Evolutionary conservation across 2,797 vertebrate genomes (phyloP), one percentile per base, ranked within the genome.

Genomic region (Eospalax fontanierii): DNA sequence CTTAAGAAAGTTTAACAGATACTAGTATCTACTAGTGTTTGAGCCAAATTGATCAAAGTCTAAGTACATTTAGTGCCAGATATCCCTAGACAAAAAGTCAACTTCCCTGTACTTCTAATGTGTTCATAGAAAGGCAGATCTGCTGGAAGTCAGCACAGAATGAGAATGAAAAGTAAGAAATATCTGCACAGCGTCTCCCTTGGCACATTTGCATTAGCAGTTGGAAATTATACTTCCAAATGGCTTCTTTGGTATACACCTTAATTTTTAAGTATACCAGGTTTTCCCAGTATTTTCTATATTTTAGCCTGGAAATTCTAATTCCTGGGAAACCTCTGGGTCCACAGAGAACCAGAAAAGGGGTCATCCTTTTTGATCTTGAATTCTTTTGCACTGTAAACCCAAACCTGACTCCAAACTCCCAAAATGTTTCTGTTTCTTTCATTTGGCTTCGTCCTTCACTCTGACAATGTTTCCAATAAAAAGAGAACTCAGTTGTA

Each of bases 391-490:
- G 59, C 15, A 30, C 71, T 70, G 3, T 89, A 73, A 80, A 80
- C 21, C 19, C 66, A 93, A 76, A 76, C 59, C 54, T 78, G 43
- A 73, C 19, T 82, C 50, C 66, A 75, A 80, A 21, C 76, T 35
- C 74, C n/a, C 33, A 70, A 65, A 22, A 84, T 65, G 88, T 74
- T 83, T 90, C 63, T 63, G n/a, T 28, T 66, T 57, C 35, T 87
- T 93, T 87, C 30, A 70, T 87, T 93, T 78, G 82, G 35, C 35
- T 84, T 71, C 43, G 63, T 79, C 18, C 7, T 81, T 90, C 28
- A 81, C 14, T 80, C 6, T 30, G 14, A 93, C 57, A 35, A 33
- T 63, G 63, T 54, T 46, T 73, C 40, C 61, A 43, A 81, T 87
- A 24, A 70, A 92, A 80, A 61, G 46, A 61, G 6, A 81, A 87